Base-by-base conservation (phyloP, 2,113 vertebrate genomes). In the Phycodurus eques region DNA sequence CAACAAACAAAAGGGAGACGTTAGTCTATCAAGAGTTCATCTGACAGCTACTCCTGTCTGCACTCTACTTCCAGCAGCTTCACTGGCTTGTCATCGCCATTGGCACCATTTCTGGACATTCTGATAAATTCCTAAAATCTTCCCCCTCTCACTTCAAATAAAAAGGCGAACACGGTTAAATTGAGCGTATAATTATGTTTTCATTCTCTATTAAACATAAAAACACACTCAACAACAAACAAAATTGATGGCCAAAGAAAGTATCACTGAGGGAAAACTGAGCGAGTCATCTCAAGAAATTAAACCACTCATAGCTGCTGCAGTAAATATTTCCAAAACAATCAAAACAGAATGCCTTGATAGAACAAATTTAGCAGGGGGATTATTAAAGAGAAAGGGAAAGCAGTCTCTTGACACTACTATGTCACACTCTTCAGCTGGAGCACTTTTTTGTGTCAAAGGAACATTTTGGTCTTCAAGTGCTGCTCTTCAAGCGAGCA, bases 121-220 rank as follows among this genome's bases (percentile, higher is more conserved):
- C 62, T 39, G 68, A 71, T 47, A 63, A 79, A 27, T 47, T 61
- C 59, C 57, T 35, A 13, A 46, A 65, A n/a, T 47, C 43, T 31
- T 33, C 27, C 57, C 13, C 7, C 13, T 8, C 13, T 8, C 31
- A 43, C 43, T 47, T 66, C 43, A 47, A 47, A 66, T 6, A 8
- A 27, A 66, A 31, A 47, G 64, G 64, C 22, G 4, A 66, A 47
- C 22, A 66, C 43, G n/a, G 44, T 66, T 54, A 74, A 54, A 67
- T 73, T 12, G 63, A 77, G 77, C 68, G 46, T 74, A 70, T 60
- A 54, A 78, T 83, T 77, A 9, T 53, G 67, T 68, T 81, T 81
- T 71, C 63, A 75, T 78, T 85, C 75, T 80, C 69, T 74, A 74
- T 78, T 83, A 86, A 75, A 27, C 60, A 27, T 73, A 63, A 73